These are phyloP conservation scores for Mylabris sibirica DNA, from an alignment of 2,888 invertebrate genomes.

Conservation along the genomic window DNA sequence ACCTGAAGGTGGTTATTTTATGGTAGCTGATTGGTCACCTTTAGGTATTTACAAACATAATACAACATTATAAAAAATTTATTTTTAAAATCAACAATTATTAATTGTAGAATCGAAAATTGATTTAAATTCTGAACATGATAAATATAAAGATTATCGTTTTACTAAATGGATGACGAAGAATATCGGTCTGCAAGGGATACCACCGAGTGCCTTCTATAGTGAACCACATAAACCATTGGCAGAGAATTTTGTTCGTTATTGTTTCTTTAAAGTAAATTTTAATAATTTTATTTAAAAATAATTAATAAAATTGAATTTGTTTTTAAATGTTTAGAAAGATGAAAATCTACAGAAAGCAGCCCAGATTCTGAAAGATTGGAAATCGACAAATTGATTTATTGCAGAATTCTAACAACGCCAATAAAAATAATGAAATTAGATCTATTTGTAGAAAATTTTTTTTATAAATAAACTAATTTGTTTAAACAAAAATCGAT, in stretches of 20 bases:
- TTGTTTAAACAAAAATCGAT: too few relatives aligned
- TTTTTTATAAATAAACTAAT: too few relatives aligned
- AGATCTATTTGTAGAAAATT: too few relatives aligned
- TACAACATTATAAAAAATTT: constrained; percentile 11
- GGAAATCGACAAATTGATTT: constrained; percentile 57
- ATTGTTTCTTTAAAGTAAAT: constrained; percentile 91
- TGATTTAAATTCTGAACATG: constrained; percentile 73
- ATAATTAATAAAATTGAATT: constrained; percentile 21
- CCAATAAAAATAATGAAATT: neutral
- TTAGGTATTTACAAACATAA: too few relatives aligned
- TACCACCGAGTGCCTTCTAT: constrained; percentile 96
- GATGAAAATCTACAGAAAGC: constrained; percentile 76
- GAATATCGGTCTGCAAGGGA: constrained; percentile 89
- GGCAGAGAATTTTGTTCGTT: constrained; percentile 86
- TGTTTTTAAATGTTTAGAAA: constrained; percentile 63
- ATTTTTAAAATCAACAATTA: constrained; percentile 38
- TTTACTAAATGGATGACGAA: constrained; percentile 97
- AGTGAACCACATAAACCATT: constrained; percentile 77
- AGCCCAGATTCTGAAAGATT: constrained; percentile 70
- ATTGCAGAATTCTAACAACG: constrained; percentile 16
- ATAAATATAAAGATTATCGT: constrained; percentile 82
- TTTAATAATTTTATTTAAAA: neutral
- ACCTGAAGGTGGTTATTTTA: constrained; percentile 97
- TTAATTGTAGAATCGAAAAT: constrained; percentile 68
- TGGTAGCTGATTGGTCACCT: constrained; percentile 90